Conservation (phyloP, 2,888 invertebrate species). For the Oscheius myriophilus region DNA sequence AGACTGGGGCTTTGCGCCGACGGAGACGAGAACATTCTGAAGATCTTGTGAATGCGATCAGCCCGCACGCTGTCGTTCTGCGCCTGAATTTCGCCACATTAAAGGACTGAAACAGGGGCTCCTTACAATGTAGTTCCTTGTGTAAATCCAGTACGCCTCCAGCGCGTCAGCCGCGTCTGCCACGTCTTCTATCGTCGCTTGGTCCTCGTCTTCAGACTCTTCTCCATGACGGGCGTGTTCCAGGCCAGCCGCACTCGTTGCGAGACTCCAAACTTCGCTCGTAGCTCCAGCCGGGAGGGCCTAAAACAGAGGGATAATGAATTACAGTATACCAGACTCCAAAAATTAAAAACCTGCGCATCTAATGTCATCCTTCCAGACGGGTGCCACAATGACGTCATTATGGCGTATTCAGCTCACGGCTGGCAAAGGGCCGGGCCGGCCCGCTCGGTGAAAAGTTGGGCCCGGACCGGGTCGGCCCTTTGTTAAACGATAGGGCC, state of each 20-base stretch:
- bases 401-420: no score
- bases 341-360: no score
- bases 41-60: conserved; percentile 60
- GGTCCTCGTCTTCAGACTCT: conserved; percentile 42
- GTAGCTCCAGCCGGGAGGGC: conserved; percentile 26
- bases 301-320: conserved; percentile 1
- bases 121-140: conserved; percentile 53
- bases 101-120: background rate
- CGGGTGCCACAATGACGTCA: no score
- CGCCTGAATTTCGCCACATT: conserved; percentile 32
- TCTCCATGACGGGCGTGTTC: conserved; percentile 26
- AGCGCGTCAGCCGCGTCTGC: conserved; percentile 54
- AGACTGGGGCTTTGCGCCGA: conserved; percentile 45
- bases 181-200: conserved; percentile 41
- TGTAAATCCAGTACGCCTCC: conserved; percentile 69
- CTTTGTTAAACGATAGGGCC: no score
- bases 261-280: conserved; percentile 18
- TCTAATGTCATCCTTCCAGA: no score
- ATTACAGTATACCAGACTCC: background rate
- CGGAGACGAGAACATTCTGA: conserved; percentile 60
- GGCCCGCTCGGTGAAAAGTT: no score
- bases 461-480: no score
- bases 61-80: conserved; percentile 56
- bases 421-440: no score
- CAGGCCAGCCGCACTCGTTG: conserved; percentile 4